Evolutionary conservation across 2,888 invertebrate genomes (phyloP).

Genomic region (Busseola fusca): DNA sequence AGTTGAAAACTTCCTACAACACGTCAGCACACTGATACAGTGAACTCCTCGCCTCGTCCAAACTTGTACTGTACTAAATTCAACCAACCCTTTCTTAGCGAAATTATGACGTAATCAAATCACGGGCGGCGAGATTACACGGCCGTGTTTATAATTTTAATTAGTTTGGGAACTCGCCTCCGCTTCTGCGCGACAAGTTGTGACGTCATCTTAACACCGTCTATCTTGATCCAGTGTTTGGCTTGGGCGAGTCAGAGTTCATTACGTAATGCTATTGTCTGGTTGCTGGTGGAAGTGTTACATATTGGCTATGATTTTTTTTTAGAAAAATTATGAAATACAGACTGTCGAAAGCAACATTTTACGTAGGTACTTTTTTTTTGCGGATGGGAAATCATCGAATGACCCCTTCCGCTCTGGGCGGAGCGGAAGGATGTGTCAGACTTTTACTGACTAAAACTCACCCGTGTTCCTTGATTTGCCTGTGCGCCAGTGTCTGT

Average conservation of each 20-base stretch:
- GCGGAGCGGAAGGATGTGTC: too few species aligned
- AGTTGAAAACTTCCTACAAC: conserved; percentile 7
- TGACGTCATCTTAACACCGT: conserved; percentile 48
- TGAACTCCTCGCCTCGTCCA: conserved; percentile 27
- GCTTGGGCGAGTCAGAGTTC: conserved; percentile 47
- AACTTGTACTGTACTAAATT: conserved; percentile 48
- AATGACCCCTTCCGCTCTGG: too few species aligned
- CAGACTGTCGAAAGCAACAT: too few species aligned
- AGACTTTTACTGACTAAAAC: too few species aligned
- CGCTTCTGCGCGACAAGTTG: conserved; percentile 38
- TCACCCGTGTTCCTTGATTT: too few species aligned
- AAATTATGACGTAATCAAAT: conserved; percentile 68
- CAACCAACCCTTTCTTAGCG: conserved; percentile 56
- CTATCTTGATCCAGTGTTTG: conserved; percentile 58
- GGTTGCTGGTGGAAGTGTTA: neutral
- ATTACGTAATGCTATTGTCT: conserved; percentile 28
- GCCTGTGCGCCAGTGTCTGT: too few species aligned
- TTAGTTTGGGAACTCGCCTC: conserved; percentile 65
- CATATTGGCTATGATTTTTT: neutral
- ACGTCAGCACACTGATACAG: conserved; percentile 34
- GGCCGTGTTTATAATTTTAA: conserved; percentile 73
- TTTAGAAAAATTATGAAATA: too few species aligned
- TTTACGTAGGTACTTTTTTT: too few species aligned
- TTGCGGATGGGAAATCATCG: too few species aligned
- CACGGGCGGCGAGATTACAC: conserved; percentile 63